These are phyloP conservation scores for Ataeniobius toweri DNA, from an alignment of 2,797 vertebrate species.

Conservation along the genomic window DNA sequence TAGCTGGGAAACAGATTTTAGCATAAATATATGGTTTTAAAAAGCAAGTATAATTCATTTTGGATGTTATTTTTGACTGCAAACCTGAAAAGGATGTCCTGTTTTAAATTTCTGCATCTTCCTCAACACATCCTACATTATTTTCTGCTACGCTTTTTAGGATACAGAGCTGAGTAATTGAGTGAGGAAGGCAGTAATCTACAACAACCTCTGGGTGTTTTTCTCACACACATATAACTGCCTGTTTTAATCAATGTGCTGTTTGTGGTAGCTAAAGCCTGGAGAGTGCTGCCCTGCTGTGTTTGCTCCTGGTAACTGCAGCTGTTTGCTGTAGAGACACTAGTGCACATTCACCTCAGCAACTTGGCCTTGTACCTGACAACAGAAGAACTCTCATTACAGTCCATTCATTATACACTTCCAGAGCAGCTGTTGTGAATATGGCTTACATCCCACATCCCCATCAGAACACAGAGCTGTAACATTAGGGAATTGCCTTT, in stretches of 20 bases:
- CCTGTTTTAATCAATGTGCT: constrained; percentile 58
- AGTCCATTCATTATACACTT: constrained; percentile 18
- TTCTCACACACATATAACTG: constrained; percentile 43
- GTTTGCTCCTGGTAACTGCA: constrained; percentile 60
- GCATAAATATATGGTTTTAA: constrained; percentile 10
- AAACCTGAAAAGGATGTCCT: not conserved
- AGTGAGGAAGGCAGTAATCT: constrained; percentile 37
- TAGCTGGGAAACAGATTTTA: constrained; percentile 9
- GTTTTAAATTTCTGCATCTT: not conserved
- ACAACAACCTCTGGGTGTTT: constrained; percentile 58
- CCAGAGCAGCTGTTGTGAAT: constrained; percentile 21
- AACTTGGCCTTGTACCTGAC: not conserved
- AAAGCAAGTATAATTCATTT: constrained; percentile 2
- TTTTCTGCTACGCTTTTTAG: constrained; percentile 20
- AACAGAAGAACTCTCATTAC: constrained; percentile 18
- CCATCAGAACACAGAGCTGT: constrained; percentile 4
- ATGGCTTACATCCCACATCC: constrained; percentile 36
- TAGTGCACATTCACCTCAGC: constrained; percentile 17
- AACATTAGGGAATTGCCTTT: constrained; percentile 64
- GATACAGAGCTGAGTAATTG: constrained; percentile 8
- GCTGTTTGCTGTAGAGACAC: not conserved
- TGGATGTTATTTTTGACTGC: constrained; percentile 9
- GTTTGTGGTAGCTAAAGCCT: constrained; percentile 43
- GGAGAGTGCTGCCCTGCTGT: constrained; percentile 72
- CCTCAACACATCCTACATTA: constrained; percentile 6